Evolutionary conservation across 2,113 vertebrate species (phyloP), one percentile per base, ranked within the genome.

Genomic region (Triplophysa tibetana): DNA sequence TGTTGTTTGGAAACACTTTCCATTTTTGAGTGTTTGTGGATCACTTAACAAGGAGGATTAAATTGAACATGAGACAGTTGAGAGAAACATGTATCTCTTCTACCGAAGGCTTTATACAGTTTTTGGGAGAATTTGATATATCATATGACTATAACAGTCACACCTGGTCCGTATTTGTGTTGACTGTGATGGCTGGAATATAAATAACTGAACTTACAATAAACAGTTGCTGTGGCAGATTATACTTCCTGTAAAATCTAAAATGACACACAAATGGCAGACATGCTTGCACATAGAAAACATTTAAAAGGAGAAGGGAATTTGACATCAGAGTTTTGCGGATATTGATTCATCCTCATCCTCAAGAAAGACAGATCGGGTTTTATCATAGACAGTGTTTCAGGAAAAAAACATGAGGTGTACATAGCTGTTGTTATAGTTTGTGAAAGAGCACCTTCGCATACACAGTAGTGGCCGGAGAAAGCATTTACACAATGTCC

Each of bases 221-320:
- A 1, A 60, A n/a, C 54, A 60, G 33, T 41, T 3, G 43, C 26
- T 3, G 2, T 60, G 23, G 70, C 4, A 43, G 54, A 26, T 13
- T 48, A n/a, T 60, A 70, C 60, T 29, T 48, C 29, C 73, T 70
- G n/a, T 4, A 66, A 70, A 80, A 72, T 17, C 75, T 66, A 21
- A 61, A 33, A 56, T n/a, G 21, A 52, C 67, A 24, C 52, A 29
- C 29, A 29, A 29, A 64, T 52, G n/a, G 21, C 56, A 77, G 54
- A 65, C 67, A 84, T 77, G 67, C 9, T 45, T 45, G 43, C 50
- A 70, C 72, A 52, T 50, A 43, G 17, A 77, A 73, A 81, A 84
- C 75, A 84, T 81, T 78, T 69, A 81, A 68, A 52, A 45, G 48
- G 19, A 78, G 23, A 50, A 56, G 54, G 64, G 21, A 43, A 3